phyloP scores from a whole-genome alignment of 2,888 invertebrate species.

The Lycophotia porphyrea region DNA sequence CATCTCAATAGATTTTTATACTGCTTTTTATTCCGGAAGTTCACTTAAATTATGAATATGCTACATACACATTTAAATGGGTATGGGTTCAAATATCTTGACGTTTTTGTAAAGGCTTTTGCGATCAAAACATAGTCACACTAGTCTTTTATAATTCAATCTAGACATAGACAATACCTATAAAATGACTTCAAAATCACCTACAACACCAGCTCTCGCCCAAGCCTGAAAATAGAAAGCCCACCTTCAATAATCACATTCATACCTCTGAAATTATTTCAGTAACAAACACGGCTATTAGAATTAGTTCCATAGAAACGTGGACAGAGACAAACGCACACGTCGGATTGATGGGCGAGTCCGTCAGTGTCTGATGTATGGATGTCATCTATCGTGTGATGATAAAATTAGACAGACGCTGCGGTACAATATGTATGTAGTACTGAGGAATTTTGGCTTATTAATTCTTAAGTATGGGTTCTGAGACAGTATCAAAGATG shows the following conservation, averaged over 20 bases:
- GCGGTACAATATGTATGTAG: slow-evolving; percentile 11
- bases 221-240: not conserved
- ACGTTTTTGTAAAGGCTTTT: too few species aligned
- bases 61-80: not conserved
- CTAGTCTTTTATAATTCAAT: not conserved
- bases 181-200: not conserved
- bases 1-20: not conserved
- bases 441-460: not conserved
- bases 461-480: not conserved
- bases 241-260: slow-evolving; percentile 11
- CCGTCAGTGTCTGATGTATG: slow-evolving; percentile 66
- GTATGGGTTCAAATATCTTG: not conserved
- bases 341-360: slow-evolving; percentile 67
- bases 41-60: not conserved
- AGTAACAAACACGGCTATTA: slow-evolving; percentile 50
- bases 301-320: slow-evolving; percentile 57
- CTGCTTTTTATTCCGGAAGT: not conserved
- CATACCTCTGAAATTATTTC: slow-evolving; percentile 48
- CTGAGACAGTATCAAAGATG: not conserved
- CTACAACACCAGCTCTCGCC: not conserved
- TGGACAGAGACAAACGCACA: slow-evolving; percentile 67
- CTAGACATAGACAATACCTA: too few species aligned
- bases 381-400: slow-evolving; percentile 62
- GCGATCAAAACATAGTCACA: too few species aligned
- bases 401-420: slow-evolving; percentile 60